Evolutionary conservation across 1,140 invertebrate genomes (phyloP), one percentile per base, ranked within the genome.

Genomic region (Sinella curviseta): DNA sequence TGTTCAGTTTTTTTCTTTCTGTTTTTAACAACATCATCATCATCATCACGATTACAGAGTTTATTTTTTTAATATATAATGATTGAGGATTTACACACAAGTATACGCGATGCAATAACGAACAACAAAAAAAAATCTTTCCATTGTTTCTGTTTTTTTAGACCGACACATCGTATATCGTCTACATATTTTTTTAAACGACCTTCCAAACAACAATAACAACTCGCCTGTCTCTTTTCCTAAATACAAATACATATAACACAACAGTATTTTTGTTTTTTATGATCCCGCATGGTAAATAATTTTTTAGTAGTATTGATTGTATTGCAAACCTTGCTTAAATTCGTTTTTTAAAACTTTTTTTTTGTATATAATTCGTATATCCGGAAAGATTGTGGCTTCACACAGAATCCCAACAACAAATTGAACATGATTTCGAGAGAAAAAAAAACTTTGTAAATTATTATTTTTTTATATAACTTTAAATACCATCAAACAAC

Each of bases 321-420:
- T 60, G 57, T 60, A 60, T 4, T 60, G 57, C 24, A 60, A 60
- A 8, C 57, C 57, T 60, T 60, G 39, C n/a, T n/a, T n/a, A 48
- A 48, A 48, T 48, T n/a, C n/a, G n/a, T n/a, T n/a, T n/a, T n/a
- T n/a, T n/a, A n/a, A n/a, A n/a, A n/a, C n/a, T n/a, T n/a, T n/a
- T n/a, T n/a, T n/a, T n/a, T n/a, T n/a, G n/a, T n/a, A n/a, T n/a
- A n/a, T n/a, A n/a, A n/a, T n/a, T n/a, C n/a, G n/a, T n/a, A n/a
- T n/a, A n/a, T n/a, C n/a, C n/a, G n/a, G n/a, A n/a, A n/a, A n/a
- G n/a, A n/a, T n/a, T n/a, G n/a, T n/a, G n/a, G n/a, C n/a, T n/a
- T n/a, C n/a, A n/a, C n/a, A n/a, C n/a, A n/a, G n/a, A n/a, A n/a
- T n/a, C n/a, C n/a, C n/a, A n/a, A n/a, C n/a, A n/a, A n/a, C n/a